phyloP scores from a whole-genome alignment of 2,113 vertebrate species.

The Pollachius pollachius region DNA sequence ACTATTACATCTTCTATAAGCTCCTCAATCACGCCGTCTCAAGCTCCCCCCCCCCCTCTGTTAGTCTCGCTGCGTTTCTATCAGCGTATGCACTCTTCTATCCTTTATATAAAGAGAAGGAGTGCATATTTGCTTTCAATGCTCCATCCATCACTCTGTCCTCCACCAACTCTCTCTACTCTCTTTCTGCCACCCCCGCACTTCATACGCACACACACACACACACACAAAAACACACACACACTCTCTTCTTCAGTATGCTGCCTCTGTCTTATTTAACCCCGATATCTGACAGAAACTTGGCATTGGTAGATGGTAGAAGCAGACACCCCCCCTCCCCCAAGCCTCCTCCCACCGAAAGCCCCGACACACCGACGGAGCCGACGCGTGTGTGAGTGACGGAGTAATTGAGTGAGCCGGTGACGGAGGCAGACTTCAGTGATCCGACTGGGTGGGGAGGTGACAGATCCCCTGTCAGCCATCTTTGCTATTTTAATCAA shows the following conservation, averaged over 20 bases:
- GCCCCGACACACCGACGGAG: slow-evolving; percentile 11
- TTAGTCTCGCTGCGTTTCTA: background rate
- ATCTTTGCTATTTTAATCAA: slow-evolving; percentile 39
- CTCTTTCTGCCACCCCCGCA: background rate
- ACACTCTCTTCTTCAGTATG: slow-evolving; percentile 26
- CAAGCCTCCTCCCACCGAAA: slow-evolving; percentile 26
- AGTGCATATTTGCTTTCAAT: background rate
- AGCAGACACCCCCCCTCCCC: slow-evolving; percentile 38
- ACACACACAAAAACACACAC: slow-evolving; percentile 11
- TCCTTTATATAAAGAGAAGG: background rate
- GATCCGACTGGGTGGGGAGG: slow-evolving; percentile 40
- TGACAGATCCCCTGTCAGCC: slow-evolving; percentile 23
- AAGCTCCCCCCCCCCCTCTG: slow-evolving; percentile 31
- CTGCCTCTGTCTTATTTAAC: slow-evolving; percentile 51
- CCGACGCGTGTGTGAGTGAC: slow-evolving; percentile 17
- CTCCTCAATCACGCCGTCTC: slow-evolving; percentile 45
- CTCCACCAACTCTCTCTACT: background rate
- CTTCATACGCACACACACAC: slow-evolving; percentile 6
- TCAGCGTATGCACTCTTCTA: too few relatives aligned
- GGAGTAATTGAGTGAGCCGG: slow-evolving; percentile 44
- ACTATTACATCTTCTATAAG: slow-evolving; percentile 48
- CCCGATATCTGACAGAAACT: slow-evolving; percentile 50
- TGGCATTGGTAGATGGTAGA: slow-evolving; percentile 39
- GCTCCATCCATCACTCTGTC: background rate
- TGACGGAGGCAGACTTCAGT: slow-evolving; percentile 32